These are phyloP conservation scores for Pangasius macronema DNA, from an alignment of 2,797 vertebrate genomes.

Conservation along the genomic window DNA sequence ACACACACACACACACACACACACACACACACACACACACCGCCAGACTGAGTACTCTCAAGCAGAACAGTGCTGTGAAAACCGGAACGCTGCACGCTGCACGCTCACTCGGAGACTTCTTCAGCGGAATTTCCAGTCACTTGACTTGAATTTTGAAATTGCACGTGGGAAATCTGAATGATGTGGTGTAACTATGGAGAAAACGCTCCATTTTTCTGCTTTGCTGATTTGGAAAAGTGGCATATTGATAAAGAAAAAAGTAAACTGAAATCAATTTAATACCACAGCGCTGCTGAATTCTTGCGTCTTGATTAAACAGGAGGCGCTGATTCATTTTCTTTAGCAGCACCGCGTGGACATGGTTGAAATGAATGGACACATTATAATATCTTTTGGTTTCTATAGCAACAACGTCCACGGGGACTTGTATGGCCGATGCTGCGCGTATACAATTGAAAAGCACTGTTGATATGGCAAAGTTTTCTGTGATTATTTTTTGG, in stretches of 20 bases:
- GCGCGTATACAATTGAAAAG: background rate
- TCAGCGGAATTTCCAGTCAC: background rate
- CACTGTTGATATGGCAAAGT: background rate
- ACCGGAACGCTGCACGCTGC: background rate
- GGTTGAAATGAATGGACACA: background rate
- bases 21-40: slow-evolving; percentile 1
- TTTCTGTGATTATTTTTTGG: background rate
- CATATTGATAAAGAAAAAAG: background rate
- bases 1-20: slow-evolving; percentile 1
- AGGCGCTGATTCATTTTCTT: background rate
- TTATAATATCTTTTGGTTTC: background rate
- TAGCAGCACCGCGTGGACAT: too few species aligned
- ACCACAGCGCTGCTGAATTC: background rate
- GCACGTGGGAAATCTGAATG: slow-evolving; percentile 13
- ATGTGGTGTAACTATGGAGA: background rate
- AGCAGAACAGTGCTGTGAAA: background rate
- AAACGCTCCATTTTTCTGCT: background rate
- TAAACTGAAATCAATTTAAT: background rate
- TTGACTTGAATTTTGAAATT: background rate
- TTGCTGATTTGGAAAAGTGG: background rate
- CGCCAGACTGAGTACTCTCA: background rate
- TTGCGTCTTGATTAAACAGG: background rate
- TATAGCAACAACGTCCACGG: background rate
- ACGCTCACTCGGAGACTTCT: background rate
- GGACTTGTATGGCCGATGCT: too few species aligned